Evolutionary conservation across 2,888 invertebrate species (phyloP), one percentile per base, ranked within the genome.

Genomic region (Scelioninae gen. 1): DNA sequence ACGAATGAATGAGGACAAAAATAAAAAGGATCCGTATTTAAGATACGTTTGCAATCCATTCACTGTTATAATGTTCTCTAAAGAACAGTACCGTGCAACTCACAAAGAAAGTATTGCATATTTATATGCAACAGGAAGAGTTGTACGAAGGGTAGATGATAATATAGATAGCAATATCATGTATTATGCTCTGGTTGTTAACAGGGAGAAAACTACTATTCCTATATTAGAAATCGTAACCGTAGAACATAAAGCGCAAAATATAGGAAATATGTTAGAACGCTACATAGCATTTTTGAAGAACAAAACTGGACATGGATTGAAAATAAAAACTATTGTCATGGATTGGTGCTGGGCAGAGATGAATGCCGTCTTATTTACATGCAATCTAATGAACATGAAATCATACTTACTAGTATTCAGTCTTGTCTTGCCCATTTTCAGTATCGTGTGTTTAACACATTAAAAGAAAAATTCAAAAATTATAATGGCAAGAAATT

Each of bases 331-430:
- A 31, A 78, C 56, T 5, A 49, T 71, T 8, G 77, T 78, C 0
- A 47, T 40, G 38, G 77, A 78, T 15, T 78, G 69, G 69, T 78
- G 77, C 15, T 68, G 68, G 77, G 51, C 77, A 0, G 56, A 60
- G 0, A 76, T 76, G 68, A 68, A 60, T 53, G 66, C 51, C 1
- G 11, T 40, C 0, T 16, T 72, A 2, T 5, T 15, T n/a, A 32
- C 38, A 8, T 43, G 43, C 5, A 43, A 43, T n/a, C 3, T 11
- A n/a, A 43, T 43, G 43, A 43, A 3, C n/a, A 43, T 43, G 43
- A n/a, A 6, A 11, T 5, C 10, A 6, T 76, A 68, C n/a, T 34
- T 76, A 5, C 2, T 49, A 43, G 13, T n/a, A 51, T 76, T 15
- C 76, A 76, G 13, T 60, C 58, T 0, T 76, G 51, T 10, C 32